Conservation (phyloP, 2,797 vertebrate species). For the Malurus leucopterus region DNA sequence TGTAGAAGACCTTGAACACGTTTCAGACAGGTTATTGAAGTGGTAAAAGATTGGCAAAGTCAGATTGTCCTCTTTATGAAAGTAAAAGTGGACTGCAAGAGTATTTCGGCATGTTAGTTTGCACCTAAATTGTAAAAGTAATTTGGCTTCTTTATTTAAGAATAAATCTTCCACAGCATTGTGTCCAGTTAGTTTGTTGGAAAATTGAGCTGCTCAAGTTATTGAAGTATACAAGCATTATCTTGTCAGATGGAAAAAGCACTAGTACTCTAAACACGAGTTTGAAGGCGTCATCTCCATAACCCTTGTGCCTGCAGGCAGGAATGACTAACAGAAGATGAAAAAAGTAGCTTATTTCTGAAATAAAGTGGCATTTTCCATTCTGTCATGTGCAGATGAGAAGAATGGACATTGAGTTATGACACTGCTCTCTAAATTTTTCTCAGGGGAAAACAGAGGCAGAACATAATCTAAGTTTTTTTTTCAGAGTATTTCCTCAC, state of each 20-base stretch:
- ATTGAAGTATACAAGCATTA: neutral
- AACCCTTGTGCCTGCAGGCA: slow-evolving; percentile 23
- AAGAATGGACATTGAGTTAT: slow-evolving; percentile 43
- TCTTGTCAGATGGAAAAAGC: neutral
- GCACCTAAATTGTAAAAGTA: neutral
- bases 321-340: neutral
- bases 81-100: neutral
- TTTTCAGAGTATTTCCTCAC: slow-evolving; percentile 25
- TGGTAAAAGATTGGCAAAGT: neutral
- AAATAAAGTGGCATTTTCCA: slow-evolving; percentile 48
- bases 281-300: slow-evolving; percentile 22
- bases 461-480: neutral
- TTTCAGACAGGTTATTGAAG: neutral
- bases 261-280: neutral
- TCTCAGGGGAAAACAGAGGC: slow-evolving; percentile 38
- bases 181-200: neutral
- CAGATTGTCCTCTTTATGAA: neutral
- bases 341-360: slow-evolving; percentile 34
- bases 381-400: slow-evolving; percentile 34
- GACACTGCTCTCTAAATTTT: slow-evolving; percentile 11
- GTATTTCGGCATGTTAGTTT: slow-evolving; percentile 16
- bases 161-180: neutral
- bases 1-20: neutral
- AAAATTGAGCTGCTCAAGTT: neutral
- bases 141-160: neutral